Conservation (phyloP, 2,113 vertebrate species). For the Micromys minutus region DNA sequence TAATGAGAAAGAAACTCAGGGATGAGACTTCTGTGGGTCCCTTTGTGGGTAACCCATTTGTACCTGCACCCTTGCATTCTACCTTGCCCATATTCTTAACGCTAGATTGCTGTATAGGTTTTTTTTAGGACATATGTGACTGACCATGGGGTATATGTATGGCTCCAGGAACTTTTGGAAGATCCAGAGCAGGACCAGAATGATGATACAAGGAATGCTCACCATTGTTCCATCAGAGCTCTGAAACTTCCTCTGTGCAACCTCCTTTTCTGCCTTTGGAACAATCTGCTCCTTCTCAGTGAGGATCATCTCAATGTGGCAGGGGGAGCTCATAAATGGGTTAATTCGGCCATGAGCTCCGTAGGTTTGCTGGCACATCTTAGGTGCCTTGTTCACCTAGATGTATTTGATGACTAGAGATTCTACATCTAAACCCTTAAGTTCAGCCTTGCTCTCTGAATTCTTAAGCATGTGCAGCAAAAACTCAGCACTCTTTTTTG, state of each 20-base stretch:
- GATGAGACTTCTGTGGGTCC: slow-evolving; percentile 72
- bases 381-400: too few species aligned
- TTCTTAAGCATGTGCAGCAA: too few species aligned
- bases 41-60: slow-evolving; percentile 79
- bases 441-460: too few species aligned
- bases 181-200: slow-evolving; percentile 95
- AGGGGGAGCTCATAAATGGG: too few species aligned
- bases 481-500: too few species aligned
- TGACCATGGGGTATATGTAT: slow-evolving; percentile 92
- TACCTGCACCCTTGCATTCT: slow-evolving; percentile 81
- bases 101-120: slow-evolving; percentile 80
- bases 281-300: too few species aligned
- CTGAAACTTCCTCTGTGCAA: background rate
- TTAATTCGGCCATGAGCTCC: too few species aligned
- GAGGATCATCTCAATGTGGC: too few species aligned
- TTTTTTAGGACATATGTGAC: slow-evolving; percentile 89
- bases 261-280: too few species aligned
- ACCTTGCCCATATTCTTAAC: slow-evolving; percentile 64
- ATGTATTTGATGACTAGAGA: too few species aligned
- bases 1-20: slow-evolving; percentile 29
- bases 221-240: slow-evolving; percentile 88
- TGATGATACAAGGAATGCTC: slow-evolving; percentile 98
- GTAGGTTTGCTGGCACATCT: too few species aligned
- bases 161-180: slow-evolving; percentile 98
- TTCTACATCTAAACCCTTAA: too few species aligned